Base-by-base conservation (phyloP, 2,113 vertebrate genomes). In the Nycticebus coucang region DNA sequence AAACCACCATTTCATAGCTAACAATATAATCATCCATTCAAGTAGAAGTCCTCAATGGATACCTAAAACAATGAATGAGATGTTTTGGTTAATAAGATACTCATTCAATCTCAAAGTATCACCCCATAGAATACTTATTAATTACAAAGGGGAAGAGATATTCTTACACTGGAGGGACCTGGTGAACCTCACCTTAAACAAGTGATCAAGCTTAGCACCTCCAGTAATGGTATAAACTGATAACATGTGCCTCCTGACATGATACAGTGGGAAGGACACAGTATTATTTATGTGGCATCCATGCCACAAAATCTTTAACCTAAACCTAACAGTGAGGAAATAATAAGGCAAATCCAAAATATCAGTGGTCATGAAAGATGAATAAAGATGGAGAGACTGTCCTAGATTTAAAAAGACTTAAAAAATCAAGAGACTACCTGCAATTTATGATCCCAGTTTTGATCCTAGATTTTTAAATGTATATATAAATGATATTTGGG, bases 261-360 rank as follows among this genome's bases (percentile, higher is more conserved):
- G 28, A 75, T 55, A 8, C 24, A 78, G 11, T 82, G 15, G 35
- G 28, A 85, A 94, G 17, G 28, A 87, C n/a, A 75, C 3, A 59
- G 22, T 82, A 79, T 50, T 30, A 35, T 71, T 87, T 86, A 81
- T 24, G 8, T 26, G 57, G 24, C 41, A 60, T 79, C 57, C 55
- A 69, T 81, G 53, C 37, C 64, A 75, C 7, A 74, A 95, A 95
- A 41, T 74, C 14, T 59, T 74, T 71, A 53, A 57, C 17, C 17
- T 75, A 69, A 69, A 41, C 53, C 35, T 83, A 81, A 72, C 75
- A 78, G 50, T 80, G 11, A 86, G 17, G 21, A 83, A 93, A 87
- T 66, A 59, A 79, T 74, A 71, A 74, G 50, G 86, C 24, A 89
- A 89, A 81, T 90, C 19, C 45, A 77, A 86, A 88, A 81, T 87